Percentiles rank a stretch among this genome's conserved stretches.
Evolutionary conservation across 2,888 invertebrate species (phyloP).

Genomic region (Eupithecia vulgata): DNA sequence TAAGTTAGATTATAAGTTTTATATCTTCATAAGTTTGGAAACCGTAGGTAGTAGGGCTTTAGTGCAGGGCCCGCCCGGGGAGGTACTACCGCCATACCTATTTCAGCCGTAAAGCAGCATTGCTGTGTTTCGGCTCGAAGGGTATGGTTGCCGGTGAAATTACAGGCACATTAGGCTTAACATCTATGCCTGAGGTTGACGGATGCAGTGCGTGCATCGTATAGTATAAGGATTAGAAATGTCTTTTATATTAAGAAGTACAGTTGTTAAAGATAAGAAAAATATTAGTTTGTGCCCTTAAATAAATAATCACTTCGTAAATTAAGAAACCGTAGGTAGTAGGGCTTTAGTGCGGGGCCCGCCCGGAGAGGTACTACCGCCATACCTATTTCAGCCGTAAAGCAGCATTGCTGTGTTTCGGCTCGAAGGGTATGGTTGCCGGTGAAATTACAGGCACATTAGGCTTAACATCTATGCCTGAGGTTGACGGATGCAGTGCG

Average conservation of each 20-base stretch:
- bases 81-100: constrained; percentile 7
- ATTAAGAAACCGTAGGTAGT: not conserved
- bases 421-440: constrained; percentile 8
- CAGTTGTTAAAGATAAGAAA: no score
- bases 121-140: constrained; percentile 4
- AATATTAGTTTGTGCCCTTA: not conserved
- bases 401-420: not conserved
- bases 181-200: not conserved
- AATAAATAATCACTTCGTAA: not conserved
- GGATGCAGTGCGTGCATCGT: not conserved
- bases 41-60: not conserved
- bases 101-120: not conserved
- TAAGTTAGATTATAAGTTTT: not conserved
- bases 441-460: constrained; percentile 6
- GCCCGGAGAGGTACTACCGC: constrained; percentile 3
- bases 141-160: constrained; percentile 7
- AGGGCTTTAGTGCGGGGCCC: not conserved
- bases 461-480: not conserved
- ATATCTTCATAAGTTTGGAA: no score
- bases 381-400: constrained; percentile 10
- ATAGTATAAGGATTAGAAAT: not conserved
- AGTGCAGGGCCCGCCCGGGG: not conserved
- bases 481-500: not conserved
- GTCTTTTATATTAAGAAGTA: no score
- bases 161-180: constrained; percentile 5